These are phyloP conservation scores for Notechis scutatus DNA, from an alignment of 2,113 vertebrate species.

Conservation along the genomic window DNA sequence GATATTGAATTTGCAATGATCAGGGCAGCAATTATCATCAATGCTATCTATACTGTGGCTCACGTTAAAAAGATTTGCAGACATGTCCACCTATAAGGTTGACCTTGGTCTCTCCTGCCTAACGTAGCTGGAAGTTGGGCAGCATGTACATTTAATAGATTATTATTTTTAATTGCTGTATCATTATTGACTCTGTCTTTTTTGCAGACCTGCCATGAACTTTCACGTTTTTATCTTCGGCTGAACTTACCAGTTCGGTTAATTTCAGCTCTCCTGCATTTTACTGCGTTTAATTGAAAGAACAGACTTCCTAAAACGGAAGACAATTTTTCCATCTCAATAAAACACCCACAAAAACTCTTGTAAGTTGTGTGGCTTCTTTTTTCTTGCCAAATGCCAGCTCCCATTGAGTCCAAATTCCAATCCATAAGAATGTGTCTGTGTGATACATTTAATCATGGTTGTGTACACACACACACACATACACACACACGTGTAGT, in stretches of 20 bases:
- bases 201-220: not conserved
- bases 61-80: not conserved
- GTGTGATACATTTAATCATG: not conserved
- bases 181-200: not conserved
- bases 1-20: conserved; percentile 41
- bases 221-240: not conserved
- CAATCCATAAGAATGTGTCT: not conserved
- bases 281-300: not conserved
- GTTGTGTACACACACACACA: not conserved
- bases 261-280: not conserved
- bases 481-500: not conserved
- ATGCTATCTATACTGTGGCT: not conserved
- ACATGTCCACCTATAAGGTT: not conserved
- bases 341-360: not conserved
- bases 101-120: not conserved
- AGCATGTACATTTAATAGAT: not conserved
- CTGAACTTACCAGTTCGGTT: not conserved
- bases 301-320: not conserved
- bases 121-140: not conserved
- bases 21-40: not conserved
- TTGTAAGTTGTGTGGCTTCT: not conserved
- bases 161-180: not conserved
- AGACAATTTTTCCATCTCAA: not conserved
- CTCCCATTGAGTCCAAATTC: not conserved
- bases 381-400: not conserved